Evolutionary conservation across 1,140 invertebrate genomes (phyloP), one percentile per base, ranked within the genome.

Genomic region (Penaeus chinensis): DNA sequence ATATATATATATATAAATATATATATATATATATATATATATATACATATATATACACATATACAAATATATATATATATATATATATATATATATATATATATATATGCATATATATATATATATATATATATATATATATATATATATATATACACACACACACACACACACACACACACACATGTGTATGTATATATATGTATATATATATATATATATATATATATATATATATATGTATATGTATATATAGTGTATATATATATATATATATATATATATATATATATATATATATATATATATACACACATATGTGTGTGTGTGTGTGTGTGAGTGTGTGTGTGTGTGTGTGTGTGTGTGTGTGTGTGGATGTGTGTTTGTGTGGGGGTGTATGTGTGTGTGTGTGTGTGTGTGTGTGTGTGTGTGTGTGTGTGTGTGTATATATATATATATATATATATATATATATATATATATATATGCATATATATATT

Each of bases 251-350:
- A 32, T 32, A 22, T 22, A 22, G n/a, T 66, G 22, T 69, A 69
- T 69, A 69, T 69, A 69, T 69, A 69, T 69, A 69, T 69, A 69
- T 69, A 69, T 69, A 69, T 69, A 69, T 69, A 69, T 69, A 69
- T 69, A 69, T 69, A 69, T 69, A 69, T 69, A 69, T 69, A 69
- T 69, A 69, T 69, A 69, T 69, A 69, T 37, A 71, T 27, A 37
- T 37, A 22, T 37, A 24, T 18, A 27, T 74, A 19, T 18, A 74
- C 19, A 27, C 27, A 27, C 16, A 27, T 74, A 27, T 24, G 11
- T 74, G n/a, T 71, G 19, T 74, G 69, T 71, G 24, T 71, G 24
- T 16, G 18, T 71, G 19, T 71, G 24, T 8, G 7, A n/a, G 24
- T 71, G 13, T 69, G 19, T 69, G 19, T 69, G n/a, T 65, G n/a